Percentiles rank a stretch among this genome's conserved stretches.
Evolutionary conservation across 2,113 vertebrate species (phyloP).

Genomic region (Cyprinodon brontotheroides): DNA sequence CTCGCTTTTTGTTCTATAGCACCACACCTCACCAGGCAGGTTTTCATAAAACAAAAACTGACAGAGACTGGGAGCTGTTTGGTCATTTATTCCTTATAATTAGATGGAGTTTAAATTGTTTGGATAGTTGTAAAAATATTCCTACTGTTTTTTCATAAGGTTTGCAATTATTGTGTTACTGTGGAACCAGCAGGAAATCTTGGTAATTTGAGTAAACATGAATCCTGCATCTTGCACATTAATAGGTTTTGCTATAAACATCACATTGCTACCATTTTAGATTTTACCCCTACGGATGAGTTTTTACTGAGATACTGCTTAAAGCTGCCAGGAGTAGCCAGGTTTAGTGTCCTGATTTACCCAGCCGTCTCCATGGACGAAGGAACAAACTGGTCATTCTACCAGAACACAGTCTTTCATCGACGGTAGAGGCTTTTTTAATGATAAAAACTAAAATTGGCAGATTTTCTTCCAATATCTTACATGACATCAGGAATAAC

Average conservation of each 20-base stretch:
- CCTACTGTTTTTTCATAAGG: background rate
- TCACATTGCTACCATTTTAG: background rate
- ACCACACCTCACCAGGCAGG: no score
- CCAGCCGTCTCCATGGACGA: background rate
- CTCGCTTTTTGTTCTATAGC: no score
- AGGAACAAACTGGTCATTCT: background rate
- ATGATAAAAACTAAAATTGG: background rate
- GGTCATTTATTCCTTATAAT: background rate
- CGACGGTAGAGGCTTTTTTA: background rate
- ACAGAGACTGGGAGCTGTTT: background rate
- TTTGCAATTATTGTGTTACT: background rate
- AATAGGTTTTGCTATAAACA: background rate
- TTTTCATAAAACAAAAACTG: no score
- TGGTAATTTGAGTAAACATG: background rate
- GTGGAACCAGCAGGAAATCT: background rate
- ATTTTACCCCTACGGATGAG: background rate
- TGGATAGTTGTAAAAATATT: background rate
- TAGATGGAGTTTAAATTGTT: background rate
- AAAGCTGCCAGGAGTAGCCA: background rate
- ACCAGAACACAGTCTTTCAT: background rate
- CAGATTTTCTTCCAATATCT: background rate
- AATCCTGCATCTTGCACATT: background rate
- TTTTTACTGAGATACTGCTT: background rate
- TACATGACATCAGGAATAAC: background rate
- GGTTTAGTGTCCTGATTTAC: background rate